Evolutionary conservation across 2,888 invertebrate species (phyloP), one percentile per base, ranked within the genome.

Genomic region (Folsomia candida): DNA sequence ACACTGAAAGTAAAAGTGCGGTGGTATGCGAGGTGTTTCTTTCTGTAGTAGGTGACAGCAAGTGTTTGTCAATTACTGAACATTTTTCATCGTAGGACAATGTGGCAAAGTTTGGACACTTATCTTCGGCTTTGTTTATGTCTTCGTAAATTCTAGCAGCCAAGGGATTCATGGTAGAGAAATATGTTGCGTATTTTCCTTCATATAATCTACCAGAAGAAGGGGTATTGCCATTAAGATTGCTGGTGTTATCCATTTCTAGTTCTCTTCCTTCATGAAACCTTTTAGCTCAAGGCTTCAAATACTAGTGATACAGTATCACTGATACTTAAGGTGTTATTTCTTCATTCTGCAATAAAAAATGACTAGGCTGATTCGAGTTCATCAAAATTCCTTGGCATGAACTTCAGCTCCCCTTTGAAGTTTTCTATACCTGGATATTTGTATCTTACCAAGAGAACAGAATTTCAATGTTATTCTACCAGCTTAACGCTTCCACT

Each of bases 91-190:
- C 69, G 67, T 76, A 79, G 2, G 76, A 69, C 14, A 77, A 54
- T 51, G 57, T 63, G 28, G 20, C 2, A 59, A 37, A 22, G 68
- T 51, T 67, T 75, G 71, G 1, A 73, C 59, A 59, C 14, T 24
- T 68, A 69, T 14, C 14, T 14, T 77, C 76, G 1, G 76, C 69
- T 2, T 68, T 67, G 70, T 79, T 75, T 57, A 79, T 72, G 51
- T 79, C 79, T 1, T 74, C 64, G 61, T 73, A 76, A 2, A 79
- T 78, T 66, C 75, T 76, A 11, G 76, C 74, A 6, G 78, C 74
- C 20, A 79, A 65, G 0, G 78, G 74, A 54, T 72, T 79, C 78
- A 79, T 77, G n/a, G 75, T 71, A 2, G 77, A 62, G 65, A 79
- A 79, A 58, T 79, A 79, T 73, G 73, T 69, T 1, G 69, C 75